Evolutionary conservation across 2,113 vertebrate genomes (phyloP).

Genomic region (Daboia siamensis): DNA sequence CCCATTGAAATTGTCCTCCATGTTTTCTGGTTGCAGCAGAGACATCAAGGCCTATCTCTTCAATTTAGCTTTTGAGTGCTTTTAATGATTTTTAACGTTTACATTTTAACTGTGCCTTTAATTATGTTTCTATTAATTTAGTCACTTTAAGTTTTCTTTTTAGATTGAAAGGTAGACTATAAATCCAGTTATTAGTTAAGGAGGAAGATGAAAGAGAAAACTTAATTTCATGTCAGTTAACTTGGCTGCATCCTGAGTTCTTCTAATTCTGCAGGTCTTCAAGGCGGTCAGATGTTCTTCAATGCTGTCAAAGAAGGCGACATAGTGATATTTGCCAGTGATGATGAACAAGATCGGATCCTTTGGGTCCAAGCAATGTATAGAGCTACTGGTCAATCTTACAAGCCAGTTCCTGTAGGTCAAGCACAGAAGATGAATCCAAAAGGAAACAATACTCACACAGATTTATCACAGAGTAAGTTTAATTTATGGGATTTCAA

Average conservation of each 20-base stretch:
- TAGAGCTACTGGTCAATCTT: slow-evolving; percentile 93
- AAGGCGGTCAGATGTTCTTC: slow-evolving; percentile 89
- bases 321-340: slow-evolving; percentile 89
- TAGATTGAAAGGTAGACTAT: background rate
- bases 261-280: slow-evolving; percentile 77
- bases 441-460: slow-evolving; percentile 73
- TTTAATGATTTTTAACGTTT: background rate
- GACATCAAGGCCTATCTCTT: background rate
- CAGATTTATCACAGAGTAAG: slow-evolving; percentile 70
- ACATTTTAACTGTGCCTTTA: background rate
- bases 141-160: background rate
- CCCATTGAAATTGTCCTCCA: background rate
- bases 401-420: slow-evolving; percentile 84
- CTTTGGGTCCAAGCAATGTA: slow-evolving; percentile 98
- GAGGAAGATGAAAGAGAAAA: background rate
- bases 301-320: slow-evolving; percentile 95
- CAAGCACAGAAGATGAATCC: slow-evolving; percentile 83
- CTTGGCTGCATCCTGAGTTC: slow-evolving; percentile 12
- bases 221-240: background rate
- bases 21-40: background rate
- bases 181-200: background rate
- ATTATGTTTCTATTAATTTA: background rate
- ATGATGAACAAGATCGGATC: slow-evolving; percentile 88
- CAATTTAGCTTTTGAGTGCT: background rate
- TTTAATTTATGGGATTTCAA: background rate